Percentiles rank a stretch among this genome's conserved stretches.
Conservation (phyloP, 1,140 invertebrate genomes). For the Leptinotarsa texana region DNA sequence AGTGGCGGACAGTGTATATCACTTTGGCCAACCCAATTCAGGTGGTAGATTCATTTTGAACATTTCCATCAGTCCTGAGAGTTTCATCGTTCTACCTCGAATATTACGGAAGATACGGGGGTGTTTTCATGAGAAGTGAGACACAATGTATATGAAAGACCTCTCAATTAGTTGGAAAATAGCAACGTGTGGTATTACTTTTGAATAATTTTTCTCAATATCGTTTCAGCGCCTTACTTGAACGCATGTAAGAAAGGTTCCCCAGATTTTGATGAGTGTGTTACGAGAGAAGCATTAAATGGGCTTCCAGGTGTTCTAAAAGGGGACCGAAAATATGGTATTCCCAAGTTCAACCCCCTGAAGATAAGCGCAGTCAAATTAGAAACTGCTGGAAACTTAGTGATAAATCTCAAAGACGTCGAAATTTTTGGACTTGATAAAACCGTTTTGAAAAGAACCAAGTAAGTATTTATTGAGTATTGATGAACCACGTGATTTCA, state of each 20-base stretch:
- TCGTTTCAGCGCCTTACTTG: constrained; percentile 22
- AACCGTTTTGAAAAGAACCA: neutral
- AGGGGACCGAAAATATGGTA: constrained; percentile 17
- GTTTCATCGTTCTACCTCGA: too few species aligned
- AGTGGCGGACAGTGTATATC: too few species aligned
- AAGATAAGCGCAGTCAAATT: neutral
- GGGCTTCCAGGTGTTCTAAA: constrained; percentile 20
- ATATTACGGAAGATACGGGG: too few species aligned
- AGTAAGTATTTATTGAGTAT: neutral
- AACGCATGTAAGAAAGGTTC: constrained; percentile 9
- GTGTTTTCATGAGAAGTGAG: too few species aligned
- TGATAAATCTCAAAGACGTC: neutral
- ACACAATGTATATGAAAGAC: too few species aligned
- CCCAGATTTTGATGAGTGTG: constrained; percentile 27
- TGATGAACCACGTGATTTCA: too few species aligned
- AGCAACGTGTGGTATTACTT: too few species aligned
- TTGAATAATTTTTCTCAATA: neutral
- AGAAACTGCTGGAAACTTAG: constrained; percentile 14
- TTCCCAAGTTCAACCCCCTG: constrained; percentile 21
- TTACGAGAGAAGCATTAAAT: neutral
- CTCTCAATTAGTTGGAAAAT: too few species aligned
- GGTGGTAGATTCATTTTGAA: too few species aligned
- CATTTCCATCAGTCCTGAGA: too few species aligned
- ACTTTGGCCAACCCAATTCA: too few species aligned
- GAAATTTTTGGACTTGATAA: neutral